Evolutionary conservation across 2,113 vertebrate genomes (phyloP).

Genomic region (Clarias batrachus): DNA sequence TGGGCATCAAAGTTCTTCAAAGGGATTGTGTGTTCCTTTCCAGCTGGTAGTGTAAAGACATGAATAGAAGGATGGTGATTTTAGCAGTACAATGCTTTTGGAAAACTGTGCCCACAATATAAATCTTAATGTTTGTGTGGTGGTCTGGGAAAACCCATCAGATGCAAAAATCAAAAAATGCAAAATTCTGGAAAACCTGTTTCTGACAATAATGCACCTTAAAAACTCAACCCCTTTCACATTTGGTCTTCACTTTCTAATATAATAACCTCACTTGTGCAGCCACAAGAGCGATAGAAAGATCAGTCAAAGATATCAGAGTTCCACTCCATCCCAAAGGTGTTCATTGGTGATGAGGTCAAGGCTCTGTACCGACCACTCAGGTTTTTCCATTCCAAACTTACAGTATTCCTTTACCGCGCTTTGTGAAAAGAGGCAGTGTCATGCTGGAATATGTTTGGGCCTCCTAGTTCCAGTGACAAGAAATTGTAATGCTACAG

Average conservation of each 20-base stretch:
- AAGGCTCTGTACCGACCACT: not conserved
- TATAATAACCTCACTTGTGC: not conserved
- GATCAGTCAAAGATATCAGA: not conserved
- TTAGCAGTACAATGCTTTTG: constrained; percentile 10
- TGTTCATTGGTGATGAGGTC: not conserved
- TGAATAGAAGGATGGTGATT: not conserved
- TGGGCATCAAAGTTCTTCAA: not conserved
- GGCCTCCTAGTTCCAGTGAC: not conserved
- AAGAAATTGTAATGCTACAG: not conserved
- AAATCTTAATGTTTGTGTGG: not conserved
- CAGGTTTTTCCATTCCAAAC: not conserved
- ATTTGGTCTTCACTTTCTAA: not conserved
- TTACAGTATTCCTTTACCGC: not conserved
- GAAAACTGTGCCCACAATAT: constrained; percentile 16
- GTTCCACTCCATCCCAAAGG: not conserved
- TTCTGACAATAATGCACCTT: not conserved
- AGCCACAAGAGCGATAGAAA: not conserved
- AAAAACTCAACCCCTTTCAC: not conserved
- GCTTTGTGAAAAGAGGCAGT: not conserved
- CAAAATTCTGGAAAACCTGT: not conserved
- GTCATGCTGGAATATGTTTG: not conserved
- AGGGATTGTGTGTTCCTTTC: constrained; percentile 5
- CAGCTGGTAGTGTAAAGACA: not conserved
- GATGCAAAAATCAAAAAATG: not conserved
- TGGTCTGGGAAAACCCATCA: constrained; percentile 9